Base-by-base conservation (phyloP, 2,113 vertebrate genomes). In the Cebidichthys violaceus region DNA sequence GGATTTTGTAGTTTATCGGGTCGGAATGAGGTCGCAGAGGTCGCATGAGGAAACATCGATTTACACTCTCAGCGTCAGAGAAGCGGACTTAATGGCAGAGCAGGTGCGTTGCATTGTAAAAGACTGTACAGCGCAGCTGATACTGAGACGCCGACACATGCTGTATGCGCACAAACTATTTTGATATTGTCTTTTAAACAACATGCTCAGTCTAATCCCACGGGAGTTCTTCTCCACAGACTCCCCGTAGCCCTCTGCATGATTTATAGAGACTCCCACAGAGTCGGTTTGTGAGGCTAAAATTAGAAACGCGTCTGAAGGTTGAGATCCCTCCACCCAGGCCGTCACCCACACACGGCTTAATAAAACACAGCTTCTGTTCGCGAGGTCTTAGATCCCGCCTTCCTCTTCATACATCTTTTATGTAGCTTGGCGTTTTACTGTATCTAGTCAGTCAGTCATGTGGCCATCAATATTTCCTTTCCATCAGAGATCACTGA, bases 401-500 rank as follows among this genome's bases (percentile, higher is more conserved):
- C 17, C 70, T 70, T 70, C 55, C 2, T 39, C 59, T 62, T 82
- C 18, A 54, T 85, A 18, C 52, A 75, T 84, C 33, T 84, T 79
- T 83, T 2, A 73, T 61, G 14, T 22, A 27, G 64, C 78, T 31
- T n/a, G 20, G 64, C 39, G 6, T 33, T 57, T 47, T 10, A n/a
- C 50, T 68, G 57, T 43, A 68, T 76, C 52, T 39, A 47, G 54
- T 82, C 75, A 86, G 70, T 78, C 75, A 70, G 68, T 81, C 69
- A 31, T 73, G 60, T 43, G 31, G 15, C 39, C 83, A 62, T 88
- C 87, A 89, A 77, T 89, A 82, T 89, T 86, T 86, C 69, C 66
- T 71, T 64, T 81, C 84, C 81, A 82, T 89, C 69, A 77, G 79
- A 82, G 83, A 79, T 88, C 74, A 77, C 75, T 60, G 79, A 65